Conservation (phyloP, 1,140 invertebrate species). For the Aradophagus sp. region DNA sequence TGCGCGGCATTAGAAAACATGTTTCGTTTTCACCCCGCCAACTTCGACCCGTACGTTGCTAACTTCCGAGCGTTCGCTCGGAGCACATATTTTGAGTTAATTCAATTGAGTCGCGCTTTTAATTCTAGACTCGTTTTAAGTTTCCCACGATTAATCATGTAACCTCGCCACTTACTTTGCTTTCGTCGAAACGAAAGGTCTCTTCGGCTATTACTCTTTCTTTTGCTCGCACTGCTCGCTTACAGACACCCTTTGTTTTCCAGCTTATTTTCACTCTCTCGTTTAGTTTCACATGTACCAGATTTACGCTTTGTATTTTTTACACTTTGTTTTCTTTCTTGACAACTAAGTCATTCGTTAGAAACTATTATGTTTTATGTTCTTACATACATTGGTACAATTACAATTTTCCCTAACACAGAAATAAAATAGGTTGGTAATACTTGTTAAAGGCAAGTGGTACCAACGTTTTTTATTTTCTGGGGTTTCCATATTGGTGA, state of each 20-base stretch:
- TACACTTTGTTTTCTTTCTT: neutral
- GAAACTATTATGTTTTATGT: too few species aligned
- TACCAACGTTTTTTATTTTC: too few species aligned
- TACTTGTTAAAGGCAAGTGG: too few species aligned
- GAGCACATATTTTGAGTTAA: conserved; percentile 73
- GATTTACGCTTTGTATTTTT: conserved; percentile 2
- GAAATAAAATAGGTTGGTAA: too few species aligned
- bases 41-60: too few species aligned
- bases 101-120: conserved; percentile 31
- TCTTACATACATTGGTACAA: too few species aligned
- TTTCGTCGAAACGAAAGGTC: conserved; percentile 19
- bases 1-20: too few species aligned
- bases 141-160: conserved; percentile 5
- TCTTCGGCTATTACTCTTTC: conserved; percentile 12
- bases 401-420: too few species aligned
- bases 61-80: neutral
- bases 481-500: too few species aligned
- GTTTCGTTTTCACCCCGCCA: too few species aligned
- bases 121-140: conserved; percentile 12
- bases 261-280: conserved; percentile 3
- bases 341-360: conserved; percentile 24
- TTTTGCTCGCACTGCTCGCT: conserved; percentile 29
- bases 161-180: conserved; percentile 30
- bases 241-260: conserved; percentile 7
- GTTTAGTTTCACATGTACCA: conserved; percentile 1